Conservation (phyloP, 1,140 invertebrate genomes). For the Colletes gigas region DNA sequence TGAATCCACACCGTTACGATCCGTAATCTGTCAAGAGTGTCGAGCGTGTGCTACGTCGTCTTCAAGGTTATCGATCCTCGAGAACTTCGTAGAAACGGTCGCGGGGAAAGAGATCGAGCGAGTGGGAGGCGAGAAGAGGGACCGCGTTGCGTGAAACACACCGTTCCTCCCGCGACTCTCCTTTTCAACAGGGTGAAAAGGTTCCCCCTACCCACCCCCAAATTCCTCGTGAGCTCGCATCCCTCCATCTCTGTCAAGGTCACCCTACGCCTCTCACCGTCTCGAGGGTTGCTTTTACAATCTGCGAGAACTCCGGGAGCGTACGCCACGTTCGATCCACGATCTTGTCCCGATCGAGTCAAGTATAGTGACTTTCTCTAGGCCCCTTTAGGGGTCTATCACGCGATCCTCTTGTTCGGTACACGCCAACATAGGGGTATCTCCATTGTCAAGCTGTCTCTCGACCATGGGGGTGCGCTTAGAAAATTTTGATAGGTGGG, state of each 20-base stretch:
- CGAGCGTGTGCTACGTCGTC: conserved; percentile 35
- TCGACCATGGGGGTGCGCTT: no score
- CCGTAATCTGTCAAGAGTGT: conserved; percentile 34
- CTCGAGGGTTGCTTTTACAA: background rate
- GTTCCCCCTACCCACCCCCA: conserved; percentile 17
- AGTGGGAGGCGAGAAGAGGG: background rate
- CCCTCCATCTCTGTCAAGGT: conserved; percentile 29
- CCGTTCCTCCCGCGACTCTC: conserved; percentile 26
- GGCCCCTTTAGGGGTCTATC: no score
- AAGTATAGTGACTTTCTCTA: no score
- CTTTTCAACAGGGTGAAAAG: conserved; percentile 13
- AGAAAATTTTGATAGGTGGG: no score
- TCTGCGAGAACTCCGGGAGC: background rate
- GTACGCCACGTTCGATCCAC: background rate
- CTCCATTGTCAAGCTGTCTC: no score
- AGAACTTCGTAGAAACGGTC: conserved; percentile 6
- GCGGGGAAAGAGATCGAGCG: conserved; percentile 4
- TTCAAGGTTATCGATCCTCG: conserved; percentile 66
- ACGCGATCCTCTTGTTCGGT: no score
- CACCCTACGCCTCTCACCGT: background rate
- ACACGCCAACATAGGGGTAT: no score
- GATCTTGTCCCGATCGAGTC: background rate
- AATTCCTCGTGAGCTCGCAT: background rate
- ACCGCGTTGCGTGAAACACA: conserved; percentile 21
- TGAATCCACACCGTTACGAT: background rate